phyloP scores from a whole-genome alignment of 2,888 invertebrate species.

The Dromius quadrimaculatus region DNA sequence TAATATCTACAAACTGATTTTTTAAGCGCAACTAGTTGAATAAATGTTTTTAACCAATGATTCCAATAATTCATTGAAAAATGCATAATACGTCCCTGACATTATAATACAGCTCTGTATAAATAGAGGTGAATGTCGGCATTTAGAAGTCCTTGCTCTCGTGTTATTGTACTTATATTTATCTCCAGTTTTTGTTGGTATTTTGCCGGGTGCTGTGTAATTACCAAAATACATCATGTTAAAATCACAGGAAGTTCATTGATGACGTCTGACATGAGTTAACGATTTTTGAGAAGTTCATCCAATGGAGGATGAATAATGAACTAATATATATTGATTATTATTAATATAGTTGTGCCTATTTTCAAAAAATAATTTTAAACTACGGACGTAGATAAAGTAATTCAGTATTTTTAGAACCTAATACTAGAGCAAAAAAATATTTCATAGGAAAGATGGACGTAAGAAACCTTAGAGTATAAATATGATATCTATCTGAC shows the following conservation, averaged over 20 bases:
- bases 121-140: slow-evolving; percentile 36
- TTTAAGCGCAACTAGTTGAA: slow-evolving; percentile 39
- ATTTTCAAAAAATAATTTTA: slow-evolving; percentile 8
- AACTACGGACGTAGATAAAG: slow-evolving; percentile 12
- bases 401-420: slow-evolving; percentile 37
- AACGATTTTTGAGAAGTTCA: slow-evolving; percentile 46
- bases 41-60: slow-evolving; percentile 44
- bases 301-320: slow-evolving; percentile 30
- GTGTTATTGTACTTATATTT: slow-evolving; percentile 28
- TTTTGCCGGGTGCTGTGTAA: neutral
- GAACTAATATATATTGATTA: slow-evolving; percentile 41
- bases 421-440: slow-evolving; percentile 26
- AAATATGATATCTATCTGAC: slow-evolving; percentile 9
- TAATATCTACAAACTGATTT: slow-evolving; percentile 41
- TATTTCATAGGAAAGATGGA: slow-evolving; percentile 24
- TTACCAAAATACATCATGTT: slow-evolving; percentile 14
- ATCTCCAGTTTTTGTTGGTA: slow-evolving; percentile 11
- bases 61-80: slow-evolving; percentile 9
- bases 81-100: slow-evolving; percentile 42
- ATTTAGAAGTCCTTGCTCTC: slow-evolving; percentile 49
- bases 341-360: slow-evolving; percentile 1
- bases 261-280: slow-evolving; percentile 39
- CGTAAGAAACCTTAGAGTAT: slow-evolving; percentile 27
- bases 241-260: slow-evolving; percentile 28
- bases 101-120: slow-evolving; percentile 38